Evolutionary conservation across 2,113 vertebrate species (phyloP).

Genomic region (Periophthalmodon schlosseri): DNA sequence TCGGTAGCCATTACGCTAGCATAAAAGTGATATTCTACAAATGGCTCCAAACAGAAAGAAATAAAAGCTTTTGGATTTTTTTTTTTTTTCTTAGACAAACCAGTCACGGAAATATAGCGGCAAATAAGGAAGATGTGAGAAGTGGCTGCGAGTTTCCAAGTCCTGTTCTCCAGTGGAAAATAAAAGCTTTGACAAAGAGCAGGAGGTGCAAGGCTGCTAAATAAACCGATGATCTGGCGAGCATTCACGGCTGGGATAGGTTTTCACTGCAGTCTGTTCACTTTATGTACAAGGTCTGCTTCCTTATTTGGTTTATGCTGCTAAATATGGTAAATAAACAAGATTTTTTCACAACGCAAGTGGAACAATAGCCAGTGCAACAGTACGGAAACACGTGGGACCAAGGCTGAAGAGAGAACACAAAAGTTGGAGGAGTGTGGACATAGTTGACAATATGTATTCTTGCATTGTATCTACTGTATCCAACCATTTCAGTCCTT

Average conservation of each 20-base stretch:
- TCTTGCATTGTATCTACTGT: not conserved
- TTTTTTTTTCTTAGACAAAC: constrained; percentile 15
- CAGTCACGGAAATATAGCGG: constrained; percentile 22
- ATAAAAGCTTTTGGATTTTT: constrained; percentile 49
- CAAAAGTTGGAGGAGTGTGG: not conserved
- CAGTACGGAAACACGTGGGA: not conserved
- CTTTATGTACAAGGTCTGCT: constrained; percentile 3
- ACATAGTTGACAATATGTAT: not conserved
- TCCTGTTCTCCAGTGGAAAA: constrained; percentile 20
- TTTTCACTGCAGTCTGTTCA: constrained; percentile 4
- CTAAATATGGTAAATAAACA: constrained; percentile 24
- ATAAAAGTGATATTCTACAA: constrained; percentile 8
- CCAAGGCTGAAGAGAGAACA: not conserved
- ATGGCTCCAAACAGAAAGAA: constrained; percentile 28
- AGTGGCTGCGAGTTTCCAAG: constrained; percentile 34
- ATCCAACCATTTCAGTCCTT: not conserved
- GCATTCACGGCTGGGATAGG: constrained; percentile 4
- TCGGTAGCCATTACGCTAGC: not conserved
- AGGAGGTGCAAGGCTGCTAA: constrained; percentile 23
- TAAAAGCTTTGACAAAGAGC: constrained; percentile 26
- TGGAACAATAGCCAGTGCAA: constrained; percentile 1
- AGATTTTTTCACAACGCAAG: not conserved
- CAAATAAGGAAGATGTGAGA: constrained; percentile 31
- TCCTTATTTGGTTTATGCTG: constrained; percentile 29
- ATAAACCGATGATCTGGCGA: constrained; percentile 11